These are phyloP conservation scores for Cossypha polioptera DNA, from an alignment of 2,797 vertebrate species.

Conservation along the genomic window DNA sequence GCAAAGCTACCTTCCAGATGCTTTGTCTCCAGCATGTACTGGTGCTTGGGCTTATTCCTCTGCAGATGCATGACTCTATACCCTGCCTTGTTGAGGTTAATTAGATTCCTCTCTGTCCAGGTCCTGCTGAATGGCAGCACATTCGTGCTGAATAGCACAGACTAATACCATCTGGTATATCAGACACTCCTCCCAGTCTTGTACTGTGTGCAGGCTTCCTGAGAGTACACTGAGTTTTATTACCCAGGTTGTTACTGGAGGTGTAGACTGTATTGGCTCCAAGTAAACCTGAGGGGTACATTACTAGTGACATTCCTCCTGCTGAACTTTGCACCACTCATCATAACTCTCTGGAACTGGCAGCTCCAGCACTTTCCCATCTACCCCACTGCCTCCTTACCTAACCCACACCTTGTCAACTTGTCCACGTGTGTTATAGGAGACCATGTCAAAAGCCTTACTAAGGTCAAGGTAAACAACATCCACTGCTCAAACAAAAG, in stretches of 20 bases:
- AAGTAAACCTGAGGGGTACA: neutral
- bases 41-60: neutral
- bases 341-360: neutral
- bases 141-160: neutral
- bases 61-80: neutral
- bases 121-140: neutral
- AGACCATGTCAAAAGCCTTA: neutral
- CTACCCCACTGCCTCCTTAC: neutral
- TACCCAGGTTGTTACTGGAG: neutral
- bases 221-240: neutral
- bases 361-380: neutral
- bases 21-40: accelerated
- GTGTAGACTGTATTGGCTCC: neutral
- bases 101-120: no score
- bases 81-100: neutral
- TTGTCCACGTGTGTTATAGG: no score
- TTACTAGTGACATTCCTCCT: neutral
- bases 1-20: neutral
- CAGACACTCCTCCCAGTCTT: neutral
- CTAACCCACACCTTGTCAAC: neutral
- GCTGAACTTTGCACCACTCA: neutral
- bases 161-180: neutral
- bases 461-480: neutral
- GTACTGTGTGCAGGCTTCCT: neutral
- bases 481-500: neutral